Evolutionary conservation across 2,797 vertebrate species (phyloP).

Genomic region (Peromyscus eremicus): DNA sequence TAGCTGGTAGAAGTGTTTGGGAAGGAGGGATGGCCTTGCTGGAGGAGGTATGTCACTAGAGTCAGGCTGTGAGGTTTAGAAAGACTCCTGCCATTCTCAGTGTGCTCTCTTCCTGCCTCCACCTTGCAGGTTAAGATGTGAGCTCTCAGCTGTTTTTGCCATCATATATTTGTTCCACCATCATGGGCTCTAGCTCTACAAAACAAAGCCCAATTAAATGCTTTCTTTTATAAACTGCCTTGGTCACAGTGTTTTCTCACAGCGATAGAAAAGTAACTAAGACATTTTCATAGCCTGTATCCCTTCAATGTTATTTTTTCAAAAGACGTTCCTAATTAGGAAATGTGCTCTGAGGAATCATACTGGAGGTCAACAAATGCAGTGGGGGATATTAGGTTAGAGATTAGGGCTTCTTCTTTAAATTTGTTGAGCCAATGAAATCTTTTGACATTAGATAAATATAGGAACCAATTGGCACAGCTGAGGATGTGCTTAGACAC

Average conservation of each 20-base stretch:
- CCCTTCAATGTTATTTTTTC: slow-evolving; percentile 49
- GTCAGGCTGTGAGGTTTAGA: neutral
- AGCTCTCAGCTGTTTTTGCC: neutral
- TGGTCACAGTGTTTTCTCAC: neutral
- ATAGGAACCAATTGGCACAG: neutral
- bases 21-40: neutral
- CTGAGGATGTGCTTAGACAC: neutral
- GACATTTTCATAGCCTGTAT: slow-evolving; percentile 37
- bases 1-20: neutral
- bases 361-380: slow-evolving; percentile 32
- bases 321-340: slow-evolving; percentile 31
- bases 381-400: neutral
- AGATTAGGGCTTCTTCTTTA: slow-evolving; percentile 22
- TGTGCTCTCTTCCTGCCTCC: neutral
- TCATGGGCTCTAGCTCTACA: neutral
- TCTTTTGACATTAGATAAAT: slow-evolving; percentile 46
- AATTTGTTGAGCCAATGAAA: neutral
- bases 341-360: slow-evolving; percentile 6
- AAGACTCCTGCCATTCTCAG: neutral
- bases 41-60: neutral
- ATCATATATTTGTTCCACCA: neutral
- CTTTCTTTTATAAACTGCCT: neutral
- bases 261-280: neutral
- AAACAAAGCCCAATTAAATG: neutral
- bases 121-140: neutral